Conservation (phyloP, 1,140 invertebrate species). For the Nasonia giraulti region DNA sequence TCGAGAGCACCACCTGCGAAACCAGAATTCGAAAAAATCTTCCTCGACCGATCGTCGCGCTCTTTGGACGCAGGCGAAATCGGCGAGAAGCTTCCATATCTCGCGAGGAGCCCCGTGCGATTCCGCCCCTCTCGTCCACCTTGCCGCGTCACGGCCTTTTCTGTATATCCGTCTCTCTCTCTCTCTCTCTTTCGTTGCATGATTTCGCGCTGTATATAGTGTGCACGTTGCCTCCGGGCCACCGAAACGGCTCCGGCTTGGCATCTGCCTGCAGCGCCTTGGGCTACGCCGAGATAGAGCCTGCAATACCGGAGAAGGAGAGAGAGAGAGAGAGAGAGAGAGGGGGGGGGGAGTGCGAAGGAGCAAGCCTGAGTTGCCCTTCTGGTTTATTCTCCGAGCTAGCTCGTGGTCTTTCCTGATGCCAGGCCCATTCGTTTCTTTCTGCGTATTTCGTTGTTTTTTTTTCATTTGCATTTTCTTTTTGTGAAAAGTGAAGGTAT, state of each 20-base stretch:
- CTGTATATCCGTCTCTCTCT: not conserved
- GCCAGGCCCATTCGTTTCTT: not conserved
- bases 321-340: slow-evolving; percentile 4
- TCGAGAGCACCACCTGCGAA: not conserved
- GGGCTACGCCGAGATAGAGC: slow-evolving; percentile 51
- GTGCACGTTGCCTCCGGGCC: slow-evolving; percentile 56
- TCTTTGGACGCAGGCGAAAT: not conserved
- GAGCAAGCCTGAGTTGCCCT: slow-evolving; percentile 5
- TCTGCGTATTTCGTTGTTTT: not conserved
- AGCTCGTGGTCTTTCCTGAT: not conserved
- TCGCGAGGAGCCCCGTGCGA: slow-evolving; percentile 41
- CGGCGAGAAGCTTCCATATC: not conserved
- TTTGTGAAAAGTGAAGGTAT: not conserved
- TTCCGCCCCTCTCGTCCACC: slow-evolving; percentile 41
- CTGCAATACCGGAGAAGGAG: not conserved
- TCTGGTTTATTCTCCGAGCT: slow-evolving; percentile 2
- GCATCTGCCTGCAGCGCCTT: slow-evolving; percentile 68
- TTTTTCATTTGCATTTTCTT: not conserved
- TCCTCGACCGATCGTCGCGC: not conserved
- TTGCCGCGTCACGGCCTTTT: slow-evolving; percentile 33
- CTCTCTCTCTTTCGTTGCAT: slow-evolving; percentile 58
- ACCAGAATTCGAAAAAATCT: not conserved
- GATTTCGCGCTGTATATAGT: slow-evolving; percentile 55
- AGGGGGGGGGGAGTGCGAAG: not conserved
- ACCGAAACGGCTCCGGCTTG: slow-evolving; percentile 65